phyloP scores from a whole-genome alignment of 2,113 vertebrate genomes.

The Picathartes gymnocephalus region DNA sequence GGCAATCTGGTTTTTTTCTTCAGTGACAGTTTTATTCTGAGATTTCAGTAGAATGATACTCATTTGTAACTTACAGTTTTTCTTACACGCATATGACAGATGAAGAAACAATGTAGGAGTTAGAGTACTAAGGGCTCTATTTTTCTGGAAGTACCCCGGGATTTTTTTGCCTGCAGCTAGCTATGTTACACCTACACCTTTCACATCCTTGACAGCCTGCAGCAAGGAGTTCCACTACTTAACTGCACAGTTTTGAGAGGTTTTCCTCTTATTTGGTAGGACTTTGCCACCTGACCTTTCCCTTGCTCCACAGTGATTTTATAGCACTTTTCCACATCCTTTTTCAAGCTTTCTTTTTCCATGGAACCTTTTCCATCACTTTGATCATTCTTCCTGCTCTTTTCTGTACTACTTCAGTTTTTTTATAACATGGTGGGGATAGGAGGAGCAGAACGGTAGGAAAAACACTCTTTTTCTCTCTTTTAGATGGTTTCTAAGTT shows the following conservation, averaged over 20 bases:
- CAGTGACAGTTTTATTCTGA: not conserved
- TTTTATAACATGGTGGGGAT: not conserved
- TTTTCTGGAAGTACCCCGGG: not conserved
- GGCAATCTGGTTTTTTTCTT: not conserved
- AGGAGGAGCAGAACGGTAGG: not conserved
- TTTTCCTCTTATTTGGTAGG: not conserved
- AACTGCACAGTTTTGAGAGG: rapidly evolving
- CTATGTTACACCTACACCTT: not conserved
- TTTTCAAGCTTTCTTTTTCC: not conserved
- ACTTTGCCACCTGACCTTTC: not conserved
- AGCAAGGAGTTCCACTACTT: not conserved
- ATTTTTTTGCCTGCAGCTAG: not conserved
- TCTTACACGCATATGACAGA: not conserved
- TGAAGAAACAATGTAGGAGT: not conserved
- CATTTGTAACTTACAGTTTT: not conserved
- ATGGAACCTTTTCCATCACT: not conserved
- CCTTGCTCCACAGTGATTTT: not conserved
- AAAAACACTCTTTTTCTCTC: not conserved
- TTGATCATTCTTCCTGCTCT: not conserved
- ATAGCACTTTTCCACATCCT: not conserved
- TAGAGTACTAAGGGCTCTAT: not conserved
- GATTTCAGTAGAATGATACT: not conserved
- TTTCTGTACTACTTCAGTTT: not conserved
- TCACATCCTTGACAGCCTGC: rapidly evolving
- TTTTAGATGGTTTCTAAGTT: not conserved